Evolutionary conservation across 2,888 invertebrate species (phyloP).

Genomic region (Punctoribates punctum): DNA sequence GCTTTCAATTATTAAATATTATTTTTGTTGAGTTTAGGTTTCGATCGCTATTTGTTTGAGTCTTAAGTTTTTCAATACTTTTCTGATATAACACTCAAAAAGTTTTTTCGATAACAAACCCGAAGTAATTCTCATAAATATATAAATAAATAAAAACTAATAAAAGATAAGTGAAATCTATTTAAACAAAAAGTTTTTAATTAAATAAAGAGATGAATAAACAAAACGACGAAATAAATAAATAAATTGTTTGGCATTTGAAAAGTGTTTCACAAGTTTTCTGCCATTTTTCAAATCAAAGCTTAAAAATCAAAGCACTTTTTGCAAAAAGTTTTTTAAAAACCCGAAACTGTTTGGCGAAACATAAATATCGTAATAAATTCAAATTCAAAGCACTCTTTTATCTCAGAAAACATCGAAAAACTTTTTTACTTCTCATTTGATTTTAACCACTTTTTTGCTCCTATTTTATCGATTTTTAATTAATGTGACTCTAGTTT

Average conservation of each 20-base stretch:
- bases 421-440: no score
- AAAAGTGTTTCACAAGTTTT: neutral
- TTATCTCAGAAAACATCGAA: neutral
- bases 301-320: neutral
- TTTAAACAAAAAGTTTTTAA: neutral
- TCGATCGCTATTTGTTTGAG: neutral
- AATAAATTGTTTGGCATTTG: neutral
- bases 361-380: slow-evolving; percentile 10
- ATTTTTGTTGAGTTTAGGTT: neutral
- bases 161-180: neutral
- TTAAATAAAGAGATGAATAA: neutral
- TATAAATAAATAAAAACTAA: slow-evolving; percentile 20
- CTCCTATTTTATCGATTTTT: neutral
- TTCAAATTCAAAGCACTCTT: neutral
- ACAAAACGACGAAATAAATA: neutral
- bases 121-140: neutral
- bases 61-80: neutral
- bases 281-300: slow-evolving; percentile 26
- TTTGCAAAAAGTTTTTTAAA: neutral
- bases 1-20: slow-evolving; percentile 28
- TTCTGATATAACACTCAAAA: neutral
- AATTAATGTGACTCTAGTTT: neutral
- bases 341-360: neutral
- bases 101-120: neutral
- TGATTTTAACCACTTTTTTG: neutral